A percentile compares a stretch with the other conserved stretches of the same genome.
Evolutionary conservation across 2,113 vertebrate genomes (phyloP).

Genomic region (Catharus fuscescens): DNA sequence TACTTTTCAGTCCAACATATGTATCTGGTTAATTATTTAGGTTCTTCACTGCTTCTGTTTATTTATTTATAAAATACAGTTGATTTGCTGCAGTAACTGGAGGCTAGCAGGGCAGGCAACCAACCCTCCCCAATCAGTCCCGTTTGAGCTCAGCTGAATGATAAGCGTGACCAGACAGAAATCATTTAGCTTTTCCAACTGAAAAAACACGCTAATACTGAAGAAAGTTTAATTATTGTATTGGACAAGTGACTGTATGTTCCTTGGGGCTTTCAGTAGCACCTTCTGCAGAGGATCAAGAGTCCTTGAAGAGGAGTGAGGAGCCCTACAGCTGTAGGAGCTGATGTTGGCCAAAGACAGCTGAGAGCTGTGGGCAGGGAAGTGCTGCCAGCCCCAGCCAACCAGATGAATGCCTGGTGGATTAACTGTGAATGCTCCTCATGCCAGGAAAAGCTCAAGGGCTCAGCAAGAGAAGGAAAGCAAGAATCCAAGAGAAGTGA

Average conservation of each 20-base stretch:
- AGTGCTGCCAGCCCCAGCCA: not conserved
- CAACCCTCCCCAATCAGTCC: not conserved
- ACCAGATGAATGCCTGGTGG: not conserved
- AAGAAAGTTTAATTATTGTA: not conserved
- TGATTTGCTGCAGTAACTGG: not conserved
- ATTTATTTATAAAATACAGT: constrained; percentile 5
- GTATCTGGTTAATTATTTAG: constrained; percentile 37
- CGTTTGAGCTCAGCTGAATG: not conserved
- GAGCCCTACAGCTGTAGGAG: not conserved
- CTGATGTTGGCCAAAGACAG: not conserved
- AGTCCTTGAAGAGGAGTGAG: not conserved
- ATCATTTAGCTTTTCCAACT: not conserved
- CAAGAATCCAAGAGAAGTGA: not conserved
- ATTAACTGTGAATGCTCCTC: not conserved
- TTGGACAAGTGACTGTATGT: not conserved
- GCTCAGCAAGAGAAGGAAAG: not conserved
- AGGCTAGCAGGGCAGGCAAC: not conserved
- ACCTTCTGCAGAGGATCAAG: not conserved
- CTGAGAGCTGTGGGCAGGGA: not conserved
- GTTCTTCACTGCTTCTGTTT: not conserved
- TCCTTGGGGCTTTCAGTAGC: not conserved
- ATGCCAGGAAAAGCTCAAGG: not conserved
- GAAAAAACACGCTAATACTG: not conserved
- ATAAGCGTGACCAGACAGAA: not conserved
- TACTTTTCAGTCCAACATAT: not conserved